Conservation (phyloP, 2,113 vertebrate species). For the Saccopteryx bilineata region DNA sequence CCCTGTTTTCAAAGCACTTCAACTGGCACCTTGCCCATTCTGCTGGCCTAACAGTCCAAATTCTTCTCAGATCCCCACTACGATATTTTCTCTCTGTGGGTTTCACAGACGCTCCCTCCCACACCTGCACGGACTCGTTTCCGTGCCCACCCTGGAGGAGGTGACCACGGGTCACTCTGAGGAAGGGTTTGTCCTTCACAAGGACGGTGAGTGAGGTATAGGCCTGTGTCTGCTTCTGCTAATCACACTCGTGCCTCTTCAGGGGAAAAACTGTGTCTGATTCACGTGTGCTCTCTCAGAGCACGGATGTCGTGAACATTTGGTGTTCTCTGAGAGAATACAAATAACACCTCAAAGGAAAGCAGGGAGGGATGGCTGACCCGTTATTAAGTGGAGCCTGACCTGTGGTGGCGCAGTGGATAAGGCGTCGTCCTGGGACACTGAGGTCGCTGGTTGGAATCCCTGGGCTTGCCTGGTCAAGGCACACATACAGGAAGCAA, state of each 20-base stretch:
- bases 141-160: not conserved
- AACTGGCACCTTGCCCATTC: not conserved
- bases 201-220: not conserved
- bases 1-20: not conserved
- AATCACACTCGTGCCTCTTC: not conserved
- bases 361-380: not conserved
- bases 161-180: not conserved
- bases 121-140: too few species aligned
- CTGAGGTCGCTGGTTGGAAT: too few species aligned
- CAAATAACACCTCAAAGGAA: not conserved
- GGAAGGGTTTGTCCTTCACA: not conserved
- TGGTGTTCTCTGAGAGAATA: not conserved
- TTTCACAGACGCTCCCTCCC: not conserved
- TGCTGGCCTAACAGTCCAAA: not conserved
- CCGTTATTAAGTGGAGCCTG: not conserved
- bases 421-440: too few species aligned
- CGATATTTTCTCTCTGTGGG: not conserved
- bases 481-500: too few species aligned
- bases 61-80: not conserved
- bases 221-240: not conserved
- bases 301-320: not conserved
- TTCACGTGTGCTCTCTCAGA: not conserved
- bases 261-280: not conserved
- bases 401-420: too few species aligned
- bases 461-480: too few species aligned